Base-by-base conservation (phyloP, 1,140 invertebrate genomes). In the Drosophila ambigua region DNA sequence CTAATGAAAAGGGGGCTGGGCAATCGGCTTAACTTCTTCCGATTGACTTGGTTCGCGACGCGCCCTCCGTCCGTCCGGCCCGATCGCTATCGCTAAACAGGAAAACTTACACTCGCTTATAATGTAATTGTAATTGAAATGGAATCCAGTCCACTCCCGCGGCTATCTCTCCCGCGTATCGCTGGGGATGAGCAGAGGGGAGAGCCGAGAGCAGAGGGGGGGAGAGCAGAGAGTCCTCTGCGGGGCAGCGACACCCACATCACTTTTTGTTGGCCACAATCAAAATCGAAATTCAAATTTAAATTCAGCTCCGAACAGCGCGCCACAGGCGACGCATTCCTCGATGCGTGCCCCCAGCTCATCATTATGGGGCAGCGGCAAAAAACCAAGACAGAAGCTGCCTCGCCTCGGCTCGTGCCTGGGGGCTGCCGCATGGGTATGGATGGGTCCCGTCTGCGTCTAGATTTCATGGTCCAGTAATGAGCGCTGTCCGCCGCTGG, bases 391-490 rank as follows among this genome's bases (percentile, higher is more conserved):
- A 77, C 55, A 68, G 72, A 46, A 76, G 60, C 69, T 75, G 45
- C 49, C 43, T 15, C 64, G 45, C 49, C 43, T 15, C 64, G 72
- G 72, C 72, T 75, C 69, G 68, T 85, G 85, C 75, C 85, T 68
- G 65, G 53, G 67, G 72, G 58, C 31, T 35, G 31, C 31, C 31
- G 9, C n/a, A 54, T 55, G 55, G 62, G 9, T 35, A 4, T 54
- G 51, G 62, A 79, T 83, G 63, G 52, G 50, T 59, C 76, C 79
- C 76, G 78, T 59, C 78, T 84, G 16, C 35, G 60, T 74, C 60
- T 79, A 79, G 60, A 90, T 85, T 90, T 90, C 69, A 90, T 90
- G 85, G 78, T 82, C 68, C 78, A 79, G 90, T 85, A 90, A 85
- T 65, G 49, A 77, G 67, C 72, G 28, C 49, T 48, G 44, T 46